A percentile compares a stretch with the other conserved stretches of the same genome.
Evolutionary conservation across 2,797 vertebrate genomes (phyloP).

Genomic region (Silurus lanzhouensis): DNA sequence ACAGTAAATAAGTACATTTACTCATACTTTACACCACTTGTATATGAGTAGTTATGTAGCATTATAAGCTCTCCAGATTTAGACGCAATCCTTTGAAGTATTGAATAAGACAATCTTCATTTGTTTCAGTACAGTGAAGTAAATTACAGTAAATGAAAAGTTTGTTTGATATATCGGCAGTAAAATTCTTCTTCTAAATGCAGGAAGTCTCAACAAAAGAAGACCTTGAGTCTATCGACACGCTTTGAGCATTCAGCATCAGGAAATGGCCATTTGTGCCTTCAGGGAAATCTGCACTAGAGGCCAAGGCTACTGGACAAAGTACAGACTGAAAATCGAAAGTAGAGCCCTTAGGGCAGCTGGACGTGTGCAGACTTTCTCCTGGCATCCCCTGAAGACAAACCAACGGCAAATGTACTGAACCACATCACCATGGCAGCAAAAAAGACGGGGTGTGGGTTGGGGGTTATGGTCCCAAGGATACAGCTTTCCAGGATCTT

Average conservation of each 20-base stretch:
- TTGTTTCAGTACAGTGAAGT: background rate
- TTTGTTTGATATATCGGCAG: background rate
- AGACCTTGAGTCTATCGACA: background rate
- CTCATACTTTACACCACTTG: too few relatives aligned
- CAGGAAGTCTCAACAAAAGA: background rate
- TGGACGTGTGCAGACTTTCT: background rate
- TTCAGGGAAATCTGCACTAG: background rate
- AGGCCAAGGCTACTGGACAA: background rate
- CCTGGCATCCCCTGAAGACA: background rate
- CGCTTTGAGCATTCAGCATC: background rate
- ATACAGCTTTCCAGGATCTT: background rate
- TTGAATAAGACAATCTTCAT: too few relatives aligned
- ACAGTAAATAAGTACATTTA: too few relatives aligned
- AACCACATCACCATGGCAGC: background rate
- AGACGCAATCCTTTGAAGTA: background rate
- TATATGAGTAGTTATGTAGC: background rate
- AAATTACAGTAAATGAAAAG: background rate
- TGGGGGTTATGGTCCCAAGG: background rate
- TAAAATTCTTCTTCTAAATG: background rate
- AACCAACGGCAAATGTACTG: background rate
- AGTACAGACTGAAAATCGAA: conserved; percentile 14
- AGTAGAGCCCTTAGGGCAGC: background rate
- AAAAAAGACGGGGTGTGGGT: background rate
- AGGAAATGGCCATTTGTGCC: background rate
- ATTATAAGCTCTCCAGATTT: background rate